Base-by-base conservation (phyloP, 1,140 invertebrate genomes). In the Bombyx mandarina region DNA sequence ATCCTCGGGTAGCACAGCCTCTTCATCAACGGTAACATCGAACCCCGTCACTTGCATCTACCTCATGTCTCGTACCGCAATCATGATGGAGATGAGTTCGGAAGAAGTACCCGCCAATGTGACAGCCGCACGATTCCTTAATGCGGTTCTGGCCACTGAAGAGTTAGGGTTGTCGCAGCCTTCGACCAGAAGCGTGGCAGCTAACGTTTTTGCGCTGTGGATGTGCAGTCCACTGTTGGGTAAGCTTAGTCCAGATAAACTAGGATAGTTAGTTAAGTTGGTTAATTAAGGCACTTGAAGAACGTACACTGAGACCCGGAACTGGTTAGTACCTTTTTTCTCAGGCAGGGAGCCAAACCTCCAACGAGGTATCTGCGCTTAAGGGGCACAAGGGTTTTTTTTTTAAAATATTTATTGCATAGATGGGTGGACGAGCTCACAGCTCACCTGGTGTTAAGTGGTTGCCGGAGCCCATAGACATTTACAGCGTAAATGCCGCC, bases 41-140 rank as follows among this genome's bases (percentile, higher is more conserved):
- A 83, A 79, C 52, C 83, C 79, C 6, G 77, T 85, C 7, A 86
- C 83, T 1, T 92, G 91, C 67, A 88, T 93, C 4, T 93, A 93
- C 71, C 79, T 93, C 44, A 92, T 93, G 89, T 92, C 90, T 22
- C 87, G 90, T 2, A 87, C 90, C 22, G 92, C 92, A 7, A 86
- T 93, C 45, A 90, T 93, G 85, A 90, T 93, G 82, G 92, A 93
- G 70, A 91, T 93, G 77, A 79, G 77, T 50, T 82, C 80, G 0
- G 83, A 86, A 22, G 92, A 93, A 66, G 91, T 93, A 50, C 90
- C 91, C 0, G 80, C 89, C 1, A 88, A 88, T 50, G 91, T 91
- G 47, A 91, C 90, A 3, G 85, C 89, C 1, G 84, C 90, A 45
- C 82, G 91, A 56, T 90, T 92, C 67, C 63, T 91, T 1, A 90